A percentile compares a stretch with the other conserved stretches of the same genome.
phyloP scores from a whole-genome alignment of 2,113 vertebrate genomes.

The Thalassoma bifasciatum region DNA sequence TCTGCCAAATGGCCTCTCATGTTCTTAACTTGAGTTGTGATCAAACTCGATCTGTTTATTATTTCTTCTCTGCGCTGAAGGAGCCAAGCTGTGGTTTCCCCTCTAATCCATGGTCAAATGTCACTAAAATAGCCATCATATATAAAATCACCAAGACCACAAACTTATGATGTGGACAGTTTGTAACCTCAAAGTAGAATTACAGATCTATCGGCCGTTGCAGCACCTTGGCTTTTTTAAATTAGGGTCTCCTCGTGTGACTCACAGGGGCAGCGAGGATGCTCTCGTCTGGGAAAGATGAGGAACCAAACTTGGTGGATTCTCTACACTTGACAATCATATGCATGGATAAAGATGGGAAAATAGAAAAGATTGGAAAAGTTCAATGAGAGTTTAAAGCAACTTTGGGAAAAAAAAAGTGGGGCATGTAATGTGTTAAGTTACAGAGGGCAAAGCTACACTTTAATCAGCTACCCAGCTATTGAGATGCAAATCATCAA shows the following conservation, averaged over 20 bases:
- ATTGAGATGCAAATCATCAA: constrained; percentile 21
- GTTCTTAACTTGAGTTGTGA: constrained; percentile 52
- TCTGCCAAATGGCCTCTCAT: constrained; percentile 12
- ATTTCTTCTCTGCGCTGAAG: constrained; percentile 51
- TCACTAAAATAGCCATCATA: constrained; percentile 73
- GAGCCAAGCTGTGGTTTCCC: constrained; percentile 40
- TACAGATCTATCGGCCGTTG: constrained; percentile 65
- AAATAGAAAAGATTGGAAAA: constrained; percentile 2
- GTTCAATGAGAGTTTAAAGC: constrained; percentile 6
- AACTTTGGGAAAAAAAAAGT: background rate
- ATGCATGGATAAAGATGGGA: background rate
- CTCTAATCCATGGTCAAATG: constrained; percentile 63
- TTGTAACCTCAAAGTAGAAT: constrained; percentile 69
- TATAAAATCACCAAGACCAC: constrained; percentile 60
- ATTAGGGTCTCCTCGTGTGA: constrained; percentile 18
- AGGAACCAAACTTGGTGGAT: constrained; percentile 7
- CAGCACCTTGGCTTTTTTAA: constrained; percentile 58
- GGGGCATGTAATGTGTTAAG: no score
- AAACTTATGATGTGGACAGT: constrained; percentile 70
- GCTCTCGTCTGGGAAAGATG: background rate
- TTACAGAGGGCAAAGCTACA: background rate
- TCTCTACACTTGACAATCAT: background rate
- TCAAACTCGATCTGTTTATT: constrained; percentile 63
- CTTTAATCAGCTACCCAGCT: constrained; percentile 13
- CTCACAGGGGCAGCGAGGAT: constrained; percentile 29